Evolutionary conservation across 2,888 invertebrate species (phyloP), one percentile per base, ranked within the genome.

Genomic region (Rotaria macrura): DNA sequence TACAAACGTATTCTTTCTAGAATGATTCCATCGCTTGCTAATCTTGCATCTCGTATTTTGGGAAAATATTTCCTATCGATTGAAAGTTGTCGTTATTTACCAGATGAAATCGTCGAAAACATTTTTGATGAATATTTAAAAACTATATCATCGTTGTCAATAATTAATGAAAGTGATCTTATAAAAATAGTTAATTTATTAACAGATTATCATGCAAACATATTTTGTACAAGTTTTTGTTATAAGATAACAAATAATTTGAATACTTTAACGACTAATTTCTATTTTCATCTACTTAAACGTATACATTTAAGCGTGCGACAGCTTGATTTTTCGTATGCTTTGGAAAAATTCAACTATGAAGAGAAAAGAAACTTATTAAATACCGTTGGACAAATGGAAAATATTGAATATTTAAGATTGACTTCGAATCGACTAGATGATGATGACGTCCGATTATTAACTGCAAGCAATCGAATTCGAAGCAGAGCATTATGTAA

Each of bases 341-440:
- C 34, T 4, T 65, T 65, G 1, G 65, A 65, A 34, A 65, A 65
- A 65, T 65, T 29, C 38, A 20, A 14, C 6, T 34, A 34, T 29
- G 65, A 65, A 65, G 65, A 65, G 20, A 65, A 65, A 65, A 34
- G 17, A 29, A 17, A 65, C 1, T 14, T 65, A 20, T 34, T 65
- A 34, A 65, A 65, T 34, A 65, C 20, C 38, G 20, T 65, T 20
- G 65, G 65, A 34, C 65, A 65, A 65, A 65, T 65, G 65, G 65
- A 65, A 65, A 65, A 34, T 34, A 65, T 65, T 65, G 65, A 65
- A 65, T 65, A 65, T 65, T 65, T 65, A 34, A 65, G 65, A 65
- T 65, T 65, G 20, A 65, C 65, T 34, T 34, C 17, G 20, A 65
- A 65, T 65, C 65, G 20, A 65, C 38, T 65, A 65, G 65, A 65